A percentile compares a stretch with the other conserved stretches of the same genome.
Conservation (phyloP, 2,113 vertebrate genomes). For the Cichladusa arquata region DNA sequence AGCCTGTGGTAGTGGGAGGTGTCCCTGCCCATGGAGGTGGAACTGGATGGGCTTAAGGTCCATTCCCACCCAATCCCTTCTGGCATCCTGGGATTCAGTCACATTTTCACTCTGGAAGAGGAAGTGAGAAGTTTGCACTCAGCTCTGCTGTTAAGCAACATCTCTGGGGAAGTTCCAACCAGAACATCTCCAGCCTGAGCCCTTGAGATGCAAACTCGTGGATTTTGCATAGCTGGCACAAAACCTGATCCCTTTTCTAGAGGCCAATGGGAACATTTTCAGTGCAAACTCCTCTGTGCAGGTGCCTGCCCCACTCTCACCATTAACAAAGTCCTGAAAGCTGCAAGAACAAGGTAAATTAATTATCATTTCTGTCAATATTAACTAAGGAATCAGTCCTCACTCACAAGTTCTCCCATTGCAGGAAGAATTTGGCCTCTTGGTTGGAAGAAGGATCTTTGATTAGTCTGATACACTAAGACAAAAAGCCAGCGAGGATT, state of each 20-base stretch:
- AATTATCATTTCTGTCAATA: not conserved
- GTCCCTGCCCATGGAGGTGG: not conserved
- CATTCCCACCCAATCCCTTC: not conserved
- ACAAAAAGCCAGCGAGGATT: not conserved
- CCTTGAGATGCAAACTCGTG: not conserved
- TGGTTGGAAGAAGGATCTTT: not conserved
- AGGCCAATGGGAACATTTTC: not conserved
- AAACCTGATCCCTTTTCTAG: not conserved
- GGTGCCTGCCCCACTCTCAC: not conserved
- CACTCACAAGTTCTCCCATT: not conserved
- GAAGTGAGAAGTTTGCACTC: conserved; percentile 35
- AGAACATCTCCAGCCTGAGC: not conserved
- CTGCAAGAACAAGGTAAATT: not conserved
- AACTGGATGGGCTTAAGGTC: accelerated
- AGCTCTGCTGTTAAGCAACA: not conserved
- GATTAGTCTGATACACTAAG: not conserved
- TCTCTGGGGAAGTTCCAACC: not conserved
- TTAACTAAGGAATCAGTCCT: not conserved
- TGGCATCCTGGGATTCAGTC: not conserved
- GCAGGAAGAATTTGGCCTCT: not conserved
- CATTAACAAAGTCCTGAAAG: not conserved
- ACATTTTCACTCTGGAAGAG: not conserved
- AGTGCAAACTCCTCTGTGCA: not conserved
- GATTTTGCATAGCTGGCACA: not conserved
- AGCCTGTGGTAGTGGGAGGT: no score